Evolutionary conservation across 2,113 vertebrate genomes (phyloP).

Genomic region (Paraplagusia blochii): DNA sequence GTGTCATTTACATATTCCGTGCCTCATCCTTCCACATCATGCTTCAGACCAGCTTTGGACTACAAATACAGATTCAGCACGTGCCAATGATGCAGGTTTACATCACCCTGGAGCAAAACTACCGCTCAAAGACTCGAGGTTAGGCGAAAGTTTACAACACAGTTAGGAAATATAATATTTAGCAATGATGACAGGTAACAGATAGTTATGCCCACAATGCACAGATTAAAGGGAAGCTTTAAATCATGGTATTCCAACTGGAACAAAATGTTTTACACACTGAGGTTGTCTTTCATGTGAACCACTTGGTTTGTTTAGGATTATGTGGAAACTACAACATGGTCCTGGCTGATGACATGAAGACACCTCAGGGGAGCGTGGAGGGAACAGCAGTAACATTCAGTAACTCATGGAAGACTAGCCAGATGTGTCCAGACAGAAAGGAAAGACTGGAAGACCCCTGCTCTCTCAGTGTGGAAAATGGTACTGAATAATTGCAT

Average conservation of each 20-base stretch:
- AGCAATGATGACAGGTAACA: too few species aligned
- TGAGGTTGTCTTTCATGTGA: neutral
- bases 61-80: conserved; percentile 87
- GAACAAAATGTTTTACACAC: too few species aligned
- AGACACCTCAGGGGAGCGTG: conserved; percentile 80
- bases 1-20: conserved; percentile 82
- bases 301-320: conserved; percentile 69
- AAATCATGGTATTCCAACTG: too few species aligned
- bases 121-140: conserved; percentile 82
- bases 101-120: conserved; percentile 72
- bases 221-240: too few species aligned
- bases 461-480: conserved; percentile 89
- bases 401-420: conserved; percentile 90
- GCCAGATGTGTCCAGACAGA: conserved; percentile 77
- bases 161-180: too few species aligned
- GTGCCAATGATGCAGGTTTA: conserved; percentile 88
- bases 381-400: conserved; percentile 88
- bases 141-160: too few species aligned
- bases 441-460: conserved; percentile 84
- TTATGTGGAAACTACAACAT: conserved; percentile 95
- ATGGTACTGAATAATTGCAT: conserved; percentile 82
- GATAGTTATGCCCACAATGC: too few species aligned
- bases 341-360: conserved; percentile 84
- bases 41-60: conserved; percentile 79
- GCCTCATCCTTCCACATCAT: conserved; percentile 84